Base-by-base conservation (phyloP, 2,888 invertebrate genomes). In the Orchesella flavescens region DNA sequence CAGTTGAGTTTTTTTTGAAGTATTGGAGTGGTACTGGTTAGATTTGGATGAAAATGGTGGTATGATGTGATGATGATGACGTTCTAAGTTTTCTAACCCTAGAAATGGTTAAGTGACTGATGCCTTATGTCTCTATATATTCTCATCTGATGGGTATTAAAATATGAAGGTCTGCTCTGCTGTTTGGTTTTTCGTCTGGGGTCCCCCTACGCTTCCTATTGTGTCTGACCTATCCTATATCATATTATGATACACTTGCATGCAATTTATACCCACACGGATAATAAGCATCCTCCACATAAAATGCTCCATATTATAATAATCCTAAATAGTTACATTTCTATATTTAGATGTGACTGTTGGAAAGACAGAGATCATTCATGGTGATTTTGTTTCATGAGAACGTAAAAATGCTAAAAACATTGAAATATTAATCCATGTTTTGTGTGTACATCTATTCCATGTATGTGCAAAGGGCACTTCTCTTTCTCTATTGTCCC, bases 1-100 rank as follows among this genome's bases (percentile, higher is more conserved):
- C 86, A 84, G 84, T 83, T 84, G 71, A 63, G 69, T 59, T 68
- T 83, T 78, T 83, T 83, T 74, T 78, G 75, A 84, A 72, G 84
- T 76, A 57, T 69, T 79, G 65, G 69, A 81, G 69, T 69, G 59
- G 69, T 66, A n/a, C 43, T 74, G 78, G 83, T 83, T 24, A 24
- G 24, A 44, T 63, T 71, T 75, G 3, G 66, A 68, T 68, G 66
- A 68, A 15, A 17, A 65, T 63, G 63, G 17, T 65, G 24, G 9
- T 34, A 74, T 74, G 63, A 68, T 68, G n/a, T 49, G 76, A 57
- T 68, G 43, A 68, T 46, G 76, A 49, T 68, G 77, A 75, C 75
- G 57, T 77, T 59, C n/a, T n/a, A n/a, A n/a, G n/a, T n/a, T n/a
- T n/a, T 68, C 76, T 57, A 66, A 66, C 66, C 66, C 76, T 57